Percentiles rank a stretch among this genome's conserved stretches.
These are phyloP conservation scores for Hoplodrina blanda DNA, from an alignment of 2,888 invertebrate genomes.

Conservation along the genomic window DNA sequence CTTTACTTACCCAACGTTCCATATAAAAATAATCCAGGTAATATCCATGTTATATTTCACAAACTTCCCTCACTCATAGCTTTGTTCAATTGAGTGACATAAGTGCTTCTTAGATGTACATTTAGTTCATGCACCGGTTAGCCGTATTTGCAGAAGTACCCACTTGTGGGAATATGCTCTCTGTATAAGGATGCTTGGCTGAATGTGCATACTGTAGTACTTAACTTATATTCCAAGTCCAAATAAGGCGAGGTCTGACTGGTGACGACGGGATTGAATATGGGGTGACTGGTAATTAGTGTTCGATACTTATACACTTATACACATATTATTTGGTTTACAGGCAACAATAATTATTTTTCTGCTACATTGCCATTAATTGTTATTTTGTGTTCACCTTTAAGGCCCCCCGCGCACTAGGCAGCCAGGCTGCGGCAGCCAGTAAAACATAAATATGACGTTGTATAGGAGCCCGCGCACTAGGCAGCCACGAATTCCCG, in stretches of 20 bases:
- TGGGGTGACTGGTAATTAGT: no score
- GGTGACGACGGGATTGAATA: not conserved
- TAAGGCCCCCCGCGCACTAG: no score
- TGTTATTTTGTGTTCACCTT: no score
- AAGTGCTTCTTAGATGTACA: conserved; percentile 19
- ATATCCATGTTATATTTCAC: not conserved
- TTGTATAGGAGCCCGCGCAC: no score
- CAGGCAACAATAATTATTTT: no score
- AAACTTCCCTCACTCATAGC: not conserved
- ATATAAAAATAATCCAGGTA: not conserved
- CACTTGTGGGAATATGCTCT: conserved; percentile 9
- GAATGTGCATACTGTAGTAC: not conserved
- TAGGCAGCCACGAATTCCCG: no score
- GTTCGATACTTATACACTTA: no score
- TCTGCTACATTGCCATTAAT: no score
- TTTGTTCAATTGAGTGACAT: not conserved
- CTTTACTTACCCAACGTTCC: no score
- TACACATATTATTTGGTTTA: no score
- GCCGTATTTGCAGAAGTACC: conserved; percentile 2
- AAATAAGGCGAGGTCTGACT: not conserved
- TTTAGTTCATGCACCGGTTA: conserved; percentile 11
- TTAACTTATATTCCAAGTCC: not conserved
- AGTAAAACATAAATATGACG: no score
- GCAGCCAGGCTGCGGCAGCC: no score
- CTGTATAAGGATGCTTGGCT: conserved; percentile 7